Evolutionary conservation across 2,113 vertebrate genomes (phyloP).

Genomic region (Neogobius melanostomus): DNA sequence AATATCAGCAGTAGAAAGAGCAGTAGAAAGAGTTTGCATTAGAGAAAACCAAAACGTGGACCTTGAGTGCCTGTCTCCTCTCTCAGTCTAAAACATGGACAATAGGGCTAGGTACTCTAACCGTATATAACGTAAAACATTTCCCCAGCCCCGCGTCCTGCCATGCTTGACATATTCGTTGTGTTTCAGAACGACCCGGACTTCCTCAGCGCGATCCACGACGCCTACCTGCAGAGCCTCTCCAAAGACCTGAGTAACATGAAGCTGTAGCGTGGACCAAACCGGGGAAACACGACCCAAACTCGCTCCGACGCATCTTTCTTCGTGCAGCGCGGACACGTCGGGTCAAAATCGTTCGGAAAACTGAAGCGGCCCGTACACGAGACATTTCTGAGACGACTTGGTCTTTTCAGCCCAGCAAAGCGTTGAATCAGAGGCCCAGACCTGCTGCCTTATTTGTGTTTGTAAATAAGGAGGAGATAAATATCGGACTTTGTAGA

Average conservation of each 20-base stretch:
- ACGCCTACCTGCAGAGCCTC: slow-evolving; percentile 90
- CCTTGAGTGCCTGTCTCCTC: no score
- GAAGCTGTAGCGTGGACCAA: slow-evolving; percentile 80
- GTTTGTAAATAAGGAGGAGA: neutral
- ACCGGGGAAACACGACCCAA: neutral
- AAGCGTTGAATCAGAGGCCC: neutral
- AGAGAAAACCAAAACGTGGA: no score
- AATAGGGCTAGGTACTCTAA: no score
- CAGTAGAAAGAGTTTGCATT: no score
- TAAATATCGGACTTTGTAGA: neutral
- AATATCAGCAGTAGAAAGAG: no score
- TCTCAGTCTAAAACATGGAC: no score
- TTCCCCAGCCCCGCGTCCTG: neutral
- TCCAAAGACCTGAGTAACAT: slow-evolving; percentile 85
- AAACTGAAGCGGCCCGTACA: neutral
- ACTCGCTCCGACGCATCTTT: neutral
- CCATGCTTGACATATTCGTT: neutral
- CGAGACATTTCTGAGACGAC: neutral
- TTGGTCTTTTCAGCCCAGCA: slow-evolving; percentile 1
- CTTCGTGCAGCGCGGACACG: neutral
- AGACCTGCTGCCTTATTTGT: neutral
- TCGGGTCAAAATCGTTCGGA: neutral
- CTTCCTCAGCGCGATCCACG: slow-evolving; percentile 91
- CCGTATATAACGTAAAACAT: no score
- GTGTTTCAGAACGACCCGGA: slow-evolving; percentile 85